Conservation (phyloP, 2,797 vertebrate species). For the Myotis pilosus region DNA sequence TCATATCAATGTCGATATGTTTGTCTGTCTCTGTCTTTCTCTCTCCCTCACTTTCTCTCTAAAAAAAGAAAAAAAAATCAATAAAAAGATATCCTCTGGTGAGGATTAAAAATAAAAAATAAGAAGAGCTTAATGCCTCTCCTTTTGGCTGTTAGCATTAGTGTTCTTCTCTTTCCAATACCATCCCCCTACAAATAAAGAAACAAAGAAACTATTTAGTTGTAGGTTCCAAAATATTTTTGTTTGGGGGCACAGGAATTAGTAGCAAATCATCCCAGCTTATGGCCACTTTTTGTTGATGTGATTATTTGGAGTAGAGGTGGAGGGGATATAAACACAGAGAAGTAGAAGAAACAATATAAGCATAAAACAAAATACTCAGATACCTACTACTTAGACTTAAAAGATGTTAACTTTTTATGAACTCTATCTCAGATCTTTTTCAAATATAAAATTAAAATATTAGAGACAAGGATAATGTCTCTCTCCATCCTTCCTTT, state of each 20-base stretch:
- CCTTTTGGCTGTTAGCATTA: not conserved
- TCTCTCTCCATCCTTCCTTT: not conserved
- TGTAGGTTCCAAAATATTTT: not conserved
- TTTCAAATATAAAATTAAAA: conserved; percentile 17
- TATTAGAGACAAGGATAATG: not conserved
- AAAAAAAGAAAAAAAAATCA: not conserved
- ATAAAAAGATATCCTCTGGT: not conserved
- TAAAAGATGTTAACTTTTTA: not conserved
- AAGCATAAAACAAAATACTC: not conserved
- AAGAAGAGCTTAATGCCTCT: not conserved
- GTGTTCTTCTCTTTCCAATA: not conserved
- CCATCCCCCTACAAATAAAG: not conserved
- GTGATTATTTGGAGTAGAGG: not conserved
- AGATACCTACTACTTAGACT: not conserved
- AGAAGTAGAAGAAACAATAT: not conserved
- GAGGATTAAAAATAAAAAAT: not conserved
- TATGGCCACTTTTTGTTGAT: not conserved
- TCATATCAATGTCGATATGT: not conserved
- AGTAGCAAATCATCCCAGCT: not conserved
- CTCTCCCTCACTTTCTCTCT: not conserved
- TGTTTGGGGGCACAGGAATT: not conserved
- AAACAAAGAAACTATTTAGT: not conserved
- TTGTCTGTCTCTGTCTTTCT: not conserved
- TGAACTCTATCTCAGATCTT: not conserved
- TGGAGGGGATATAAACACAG: not conserved